phyloP scores from a whole-genome alignment of 2,888 invertebrate genomes.

The Eristalis tenax region DNA sequence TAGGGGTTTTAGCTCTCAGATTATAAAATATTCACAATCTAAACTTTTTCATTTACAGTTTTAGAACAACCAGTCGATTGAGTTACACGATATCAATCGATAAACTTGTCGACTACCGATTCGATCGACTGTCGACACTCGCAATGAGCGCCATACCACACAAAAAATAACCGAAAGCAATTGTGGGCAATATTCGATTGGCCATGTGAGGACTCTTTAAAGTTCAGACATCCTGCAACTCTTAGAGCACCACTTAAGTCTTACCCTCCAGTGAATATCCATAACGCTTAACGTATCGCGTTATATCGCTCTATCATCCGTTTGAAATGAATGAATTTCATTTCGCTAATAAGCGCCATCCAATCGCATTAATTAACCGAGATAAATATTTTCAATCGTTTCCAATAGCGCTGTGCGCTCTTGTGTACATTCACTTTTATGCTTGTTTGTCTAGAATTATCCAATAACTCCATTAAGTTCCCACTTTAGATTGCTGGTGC shows the following conservation, averaged over 20 bases:
- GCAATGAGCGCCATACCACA: too few species aligned
- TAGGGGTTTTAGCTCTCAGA: too few species aligned
- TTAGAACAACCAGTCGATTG: too few species aligned
- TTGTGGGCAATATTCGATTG: too few species aligned
- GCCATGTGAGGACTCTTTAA: neutral
- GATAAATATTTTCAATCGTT: slow-evolving; percentile 3
- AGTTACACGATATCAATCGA: too few species aligned
- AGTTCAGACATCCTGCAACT: neutral
- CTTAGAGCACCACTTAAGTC: neutral
- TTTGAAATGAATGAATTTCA: neutral
- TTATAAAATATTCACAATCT: too few species aligned
- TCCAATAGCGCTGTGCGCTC: neutral
- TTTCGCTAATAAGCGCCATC: neutral
- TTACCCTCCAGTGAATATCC: neutral
- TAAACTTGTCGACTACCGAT: too few species aligned
- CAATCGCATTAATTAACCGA: slow-evolving; percentile 3
- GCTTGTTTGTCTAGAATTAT: slow-evolving; percentile 14
- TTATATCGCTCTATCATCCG: neutral
- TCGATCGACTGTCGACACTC: too few species aligned
- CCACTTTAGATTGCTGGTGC: slow-evolving; percentile 8
- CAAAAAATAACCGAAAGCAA: too few species aligned
- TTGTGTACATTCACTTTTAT: slow-evolving; percentile 5
- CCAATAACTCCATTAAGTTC: slow-evolving; percentile 24
- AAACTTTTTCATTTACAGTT: too few species aligned
- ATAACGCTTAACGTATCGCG: neutral